Evolutionary conservation across 2,113 vertebrate species (phyloP), one percentile per base, ranked within the genome.

Genomic region (Diglossa brunneiventris): DNA sequence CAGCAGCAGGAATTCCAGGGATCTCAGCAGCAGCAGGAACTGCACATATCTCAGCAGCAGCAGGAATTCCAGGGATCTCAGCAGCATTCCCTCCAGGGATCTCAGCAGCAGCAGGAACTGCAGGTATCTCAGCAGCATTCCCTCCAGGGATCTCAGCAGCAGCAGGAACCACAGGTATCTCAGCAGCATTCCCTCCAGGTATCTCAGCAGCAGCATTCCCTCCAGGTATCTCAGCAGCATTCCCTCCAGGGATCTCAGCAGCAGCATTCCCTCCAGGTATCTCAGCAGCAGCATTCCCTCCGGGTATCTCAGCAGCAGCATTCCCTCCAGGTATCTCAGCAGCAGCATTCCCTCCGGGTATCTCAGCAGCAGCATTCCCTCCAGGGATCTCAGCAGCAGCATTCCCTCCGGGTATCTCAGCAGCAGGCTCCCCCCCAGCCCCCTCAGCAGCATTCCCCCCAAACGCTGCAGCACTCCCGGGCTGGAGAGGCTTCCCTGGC

Each of bases 401-500:
- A 42, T 39, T 39, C 39, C 39, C 19, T 22, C 19, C 46, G 21
- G 47, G 47, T 14, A 15, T 50, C 76, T 19, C 7, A 1, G 27
- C 66, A 2, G 52, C 63, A 37, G 87, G 56, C 11, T 56, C 20
- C 13, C 42, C 20, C 4, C 7, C 18, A 17, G 68, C 28, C 37
- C 21, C 70, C 66, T 70, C 50, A 35, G 79, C 39, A 12, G 28
- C 21, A 47, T 62, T 47, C 24, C 68, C 70, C 68, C 35, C 37
- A 2, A 21, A 7, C 18, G 17, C 46, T 0, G 5, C 59, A 8
- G 3, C 0, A 0, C 2, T 41, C 5, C 47, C 26, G 44, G 77
- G 37, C 41, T 12, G 42, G 16, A 14, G 84, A 49, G 52, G 62
- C 37, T 89, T 55, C 61, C 37, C 67, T 0, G 24, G 35, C 12